Evolutionary conservation across 2,888 invertebrate genomes (phyloP).

Genomic region (Dysmachus trigonus): DNA sequence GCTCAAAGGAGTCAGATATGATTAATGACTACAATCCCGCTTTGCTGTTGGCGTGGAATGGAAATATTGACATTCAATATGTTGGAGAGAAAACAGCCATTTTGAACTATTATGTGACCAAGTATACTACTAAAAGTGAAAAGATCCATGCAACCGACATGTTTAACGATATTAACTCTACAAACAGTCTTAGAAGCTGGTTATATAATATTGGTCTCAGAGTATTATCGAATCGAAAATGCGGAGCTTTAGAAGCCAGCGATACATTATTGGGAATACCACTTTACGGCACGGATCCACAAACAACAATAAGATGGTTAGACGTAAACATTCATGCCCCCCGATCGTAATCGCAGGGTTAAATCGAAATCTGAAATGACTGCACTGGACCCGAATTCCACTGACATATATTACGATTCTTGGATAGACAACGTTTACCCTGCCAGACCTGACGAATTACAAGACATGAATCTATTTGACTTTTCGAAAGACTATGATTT

Average conservation of each 20-base stretch:
- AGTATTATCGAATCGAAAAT: background rate
- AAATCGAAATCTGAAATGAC: background rate
- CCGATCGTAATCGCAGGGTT: background rate
- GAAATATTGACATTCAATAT: constrained; percentile 52
- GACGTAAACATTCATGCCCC: background rate
- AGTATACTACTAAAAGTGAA: constrained; percentile 41
- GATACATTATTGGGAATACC: background rate
- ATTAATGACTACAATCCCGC: constrained; percentile 52
- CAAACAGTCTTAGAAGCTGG: background rate
- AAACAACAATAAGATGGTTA: background rate
- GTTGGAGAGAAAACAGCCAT: constrained; percentile 48
- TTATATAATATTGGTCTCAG: background rate
- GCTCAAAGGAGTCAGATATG: background rate
- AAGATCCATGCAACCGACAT: constrained; percentile 22
- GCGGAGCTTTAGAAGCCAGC: background rate
- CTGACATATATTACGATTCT: background rate
- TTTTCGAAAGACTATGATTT: background rate
- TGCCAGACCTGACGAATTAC: background rate
- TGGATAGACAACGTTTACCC: background rate
- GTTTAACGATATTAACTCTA: background rate
- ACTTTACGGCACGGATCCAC: background rate
- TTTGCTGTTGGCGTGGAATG: constrained; percentile 48
- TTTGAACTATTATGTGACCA: constrained; percentile 47
- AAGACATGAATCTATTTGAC: background rate
- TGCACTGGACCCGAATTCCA: background rate